phyloP scores from a whole-genome alignment of 2,113 vertebrate genomes.

The Chitala chitala region DNA sequence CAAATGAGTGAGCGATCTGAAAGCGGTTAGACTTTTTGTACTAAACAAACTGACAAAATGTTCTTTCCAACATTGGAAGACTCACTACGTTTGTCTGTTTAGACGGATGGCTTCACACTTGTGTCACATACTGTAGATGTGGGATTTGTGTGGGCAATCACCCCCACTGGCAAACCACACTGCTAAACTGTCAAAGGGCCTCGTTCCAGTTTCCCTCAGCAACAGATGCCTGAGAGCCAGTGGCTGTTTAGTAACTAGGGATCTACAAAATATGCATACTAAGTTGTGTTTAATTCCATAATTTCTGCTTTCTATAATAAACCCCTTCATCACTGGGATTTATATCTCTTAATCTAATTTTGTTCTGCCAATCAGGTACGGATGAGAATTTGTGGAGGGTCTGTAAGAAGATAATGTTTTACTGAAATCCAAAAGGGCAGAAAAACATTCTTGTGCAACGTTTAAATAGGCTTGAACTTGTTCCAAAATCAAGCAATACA shows the following conservation, averaged over 20 bases:
- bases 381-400: too few species aligned
- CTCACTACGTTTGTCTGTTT: not conserved
- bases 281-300: not conserved
- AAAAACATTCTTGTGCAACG: too few species aligned
- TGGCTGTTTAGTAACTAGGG: too few species aligned
- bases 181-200: not conserved
- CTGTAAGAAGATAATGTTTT: too few species aligned
- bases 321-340: not conserved
- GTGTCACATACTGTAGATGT: not conserved
- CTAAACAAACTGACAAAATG: conserved; percentile 15
- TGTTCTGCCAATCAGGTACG: not conserved
- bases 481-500: too few species aligned
- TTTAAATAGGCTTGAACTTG: too few species aligned
- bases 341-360: not conserved
- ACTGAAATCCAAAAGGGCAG: too few species aligned
- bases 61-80: conserved; percentile 6
- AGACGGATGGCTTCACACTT: conserved; percentile 1
- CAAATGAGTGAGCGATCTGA: not conserved
- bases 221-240: not conserved
- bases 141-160: conserved; percentile 2
- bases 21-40: not conserved
- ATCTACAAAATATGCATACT: not conserved
- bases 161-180: not conserved
- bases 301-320: not conserved
- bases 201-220: not conserved